phyloP scores from a whole-genome alignment of 2,888 invertebrate genomes.

The Nomada ruficornis region DNA sequence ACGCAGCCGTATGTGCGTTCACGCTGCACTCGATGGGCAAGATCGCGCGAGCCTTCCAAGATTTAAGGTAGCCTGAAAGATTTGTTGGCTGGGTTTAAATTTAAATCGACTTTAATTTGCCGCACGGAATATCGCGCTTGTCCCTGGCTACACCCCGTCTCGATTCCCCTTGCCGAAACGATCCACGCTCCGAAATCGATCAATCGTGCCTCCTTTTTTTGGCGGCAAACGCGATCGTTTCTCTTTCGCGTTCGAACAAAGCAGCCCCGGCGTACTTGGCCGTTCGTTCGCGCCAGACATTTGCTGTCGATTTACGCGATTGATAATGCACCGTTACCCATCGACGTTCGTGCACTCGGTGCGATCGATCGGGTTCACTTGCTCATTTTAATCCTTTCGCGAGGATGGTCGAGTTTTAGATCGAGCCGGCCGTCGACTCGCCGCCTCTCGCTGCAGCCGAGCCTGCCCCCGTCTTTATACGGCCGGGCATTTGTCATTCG shows the following conservation, averaged over 20 bases:
- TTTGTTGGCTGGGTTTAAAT: slow-evolving; percentile 55
- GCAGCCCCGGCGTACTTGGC: background rate
- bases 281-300: background rate
- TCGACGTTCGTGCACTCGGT: background rate
- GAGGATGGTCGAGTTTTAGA: background rate
- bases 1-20: slow-evolving; percentile 51
- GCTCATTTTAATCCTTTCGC: slow-evolving; percentile 24
- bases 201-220: background rate
- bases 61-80: slow-evolving; percentile 49
- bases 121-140: slow-evolving; percentile 5
- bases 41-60: slow-evolving; percentile 53
- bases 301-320: slow-evolving; percentile 38
- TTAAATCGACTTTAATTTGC: slow-evolving; percentile 56
- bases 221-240: background rate
- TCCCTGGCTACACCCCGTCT: background rate
- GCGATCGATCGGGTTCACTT: slow-evolving; percentile 12
- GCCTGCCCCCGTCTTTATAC: slow-evolving; percentile 33
- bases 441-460: background rate
- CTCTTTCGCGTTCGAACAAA: slow-evolving; percentile 10
- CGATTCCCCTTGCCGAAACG: background rate
- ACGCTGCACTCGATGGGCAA: slow-evolving; percentile 47
- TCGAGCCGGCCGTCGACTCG: slow-evolving; percentile 21
- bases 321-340: slow-evolving; percentile 39
- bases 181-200: background rate
- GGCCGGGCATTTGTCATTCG: slow-evolving; percentile 46